These are phyloP conservation scores for Catharus minimus DNA, from an alignment of 2,113 vertebrate species.

Conservation along the genomic window DNA sequence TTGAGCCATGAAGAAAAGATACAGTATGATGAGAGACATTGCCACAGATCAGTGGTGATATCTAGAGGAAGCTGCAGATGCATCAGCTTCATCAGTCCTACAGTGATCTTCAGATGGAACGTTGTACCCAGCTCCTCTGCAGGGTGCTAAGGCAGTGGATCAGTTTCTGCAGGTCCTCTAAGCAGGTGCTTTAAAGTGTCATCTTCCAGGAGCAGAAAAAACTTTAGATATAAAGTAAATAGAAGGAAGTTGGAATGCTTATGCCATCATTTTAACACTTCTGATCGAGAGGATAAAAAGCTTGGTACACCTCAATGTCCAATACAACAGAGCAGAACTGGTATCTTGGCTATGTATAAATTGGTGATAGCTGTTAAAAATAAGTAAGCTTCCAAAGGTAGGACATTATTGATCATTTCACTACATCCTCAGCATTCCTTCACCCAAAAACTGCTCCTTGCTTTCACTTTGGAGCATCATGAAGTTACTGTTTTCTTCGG, in stretches of 20 bases:
- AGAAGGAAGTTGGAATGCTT: background rate
- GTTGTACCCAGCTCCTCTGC: background rate
- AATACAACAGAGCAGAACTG: background rate
- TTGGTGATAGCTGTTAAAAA: background rate
- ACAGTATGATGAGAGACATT: background rate
- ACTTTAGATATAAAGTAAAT: background rate
- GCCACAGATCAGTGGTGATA: background rate
- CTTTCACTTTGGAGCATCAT: background rate
- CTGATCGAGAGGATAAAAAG: background rate
- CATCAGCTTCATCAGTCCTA: background rate
- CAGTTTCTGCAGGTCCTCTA: background rate
- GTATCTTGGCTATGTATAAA: background rate
- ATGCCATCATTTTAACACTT: background rate
- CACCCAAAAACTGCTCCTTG: background rate
- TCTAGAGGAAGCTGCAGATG: background rate
- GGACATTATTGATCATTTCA: background rate
- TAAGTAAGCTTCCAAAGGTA: background rate
- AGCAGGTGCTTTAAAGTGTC: background rate
- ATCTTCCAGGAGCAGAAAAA: background rate
- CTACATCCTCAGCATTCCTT: background rate
- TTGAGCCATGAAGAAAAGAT: background rate
- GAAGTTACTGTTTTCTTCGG: background rate
- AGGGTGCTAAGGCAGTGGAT: background rate
- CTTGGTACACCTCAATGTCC: background rate
- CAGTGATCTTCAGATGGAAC: background rate